Conservation (phyloP, 2,113 vertebrate genomes). For the Bos javanicus region DNA sequence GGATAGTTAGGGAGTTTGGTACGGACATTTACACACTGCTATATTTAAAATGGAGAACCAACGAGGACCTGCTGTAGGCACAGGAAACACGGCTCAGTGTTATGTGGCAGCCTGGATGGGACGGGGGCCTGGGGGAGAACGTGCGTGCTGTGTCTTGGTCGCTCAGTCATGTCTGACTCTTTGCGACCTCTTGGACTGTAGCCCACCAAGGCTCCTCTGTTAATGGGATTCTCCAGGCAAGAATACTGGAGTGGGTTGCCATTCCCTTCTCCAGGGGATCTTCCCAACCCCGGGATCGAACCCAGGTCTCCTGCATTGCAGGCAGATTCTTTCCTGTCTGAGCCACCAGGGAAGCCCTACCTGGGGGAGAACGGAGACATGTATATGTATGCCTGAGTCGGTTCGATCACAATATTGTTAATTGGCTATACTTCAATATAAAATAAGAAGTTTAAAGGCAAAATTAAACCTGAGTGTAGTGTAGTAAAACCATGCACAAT, state of each 20-base stretch:
- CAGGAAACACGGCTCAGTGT: no score
- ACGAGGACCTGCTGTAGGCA: background rate
- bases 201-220: background rate
- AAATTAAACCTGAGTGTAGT: background rate
- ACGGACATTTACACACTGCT: background rate
- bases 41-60: background rate
- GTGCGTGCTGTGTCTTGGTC: background rate
- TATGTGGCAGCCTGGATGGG: background rate
- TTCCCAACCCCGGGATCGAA: background rate
- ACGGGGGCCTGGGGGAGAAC: background rate
- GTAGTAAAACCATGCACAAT: background rate
- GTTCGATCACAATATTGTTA: background rate
- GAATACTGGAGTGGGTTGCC: background rate
- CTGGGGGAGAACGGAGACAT: background rate
- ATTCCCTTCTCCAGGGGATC: background rate
- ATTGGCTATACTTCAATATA: background rate
- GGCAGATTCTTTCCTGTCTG: background rate
- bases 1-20: background rate
- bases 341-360: background rate
- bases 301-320: background rate
- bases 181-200: background rate
- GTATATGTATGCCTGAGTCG: background rate
- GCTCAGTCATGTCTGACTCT: background rate
- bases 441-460: background rate
- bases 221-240: background rate